These are phyloP conservation scores for Cheirogaleus medius DNA, from an alignment of 2,113 vertebrate genomes.

Conservation along the genomic window DNA sequence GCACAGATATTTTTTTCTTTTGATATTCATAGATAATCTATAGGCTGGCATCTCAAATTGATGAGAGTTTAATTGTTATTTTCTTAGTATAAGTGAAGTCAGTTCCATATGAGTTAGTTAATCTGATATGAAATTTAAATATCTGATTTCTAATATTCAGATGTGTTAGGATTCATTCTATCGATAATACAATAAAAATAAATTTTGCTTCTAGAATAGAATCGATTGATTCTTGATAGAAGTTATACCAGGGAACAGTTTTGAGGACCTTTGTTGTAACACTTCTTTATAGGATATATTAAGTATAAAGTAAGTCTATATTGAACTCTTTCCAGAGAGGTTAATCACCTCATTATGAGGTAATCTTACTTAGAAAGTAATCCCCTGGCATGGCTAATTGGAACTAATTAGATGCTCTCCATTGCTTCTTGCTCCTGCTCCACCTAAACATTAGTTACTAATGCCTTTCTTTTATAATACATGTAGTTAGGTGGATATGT, in stretches of 20 bases:
- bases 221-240: background rate
- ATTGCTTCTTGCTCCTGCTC: background rate
- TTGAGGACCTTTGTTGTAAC: background rate
- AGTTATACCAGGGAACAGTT: background rate
- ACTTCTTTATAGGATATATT: background rate
- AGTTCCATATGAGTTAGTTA: background rate
- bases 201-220: background rate
- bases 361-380: slow-evolving; percentile 57
- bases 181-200: background rate
- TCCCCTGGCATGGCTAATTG: slow-evolving; percentile 60
- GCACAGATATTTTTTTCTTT: background rate
- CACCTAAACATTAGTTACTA: slow-evolving; percentile 7
- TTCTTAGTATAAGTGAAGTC: background rate
- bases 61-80: background rate
- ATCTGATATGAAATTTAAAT: background rate
- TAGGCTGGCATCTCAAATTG: background rate
- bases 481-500: background rate
- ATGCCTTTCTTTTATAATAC: background rate
- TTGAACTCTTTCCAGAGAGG: slow-evolving; percentile 58
- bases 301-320: slow-evolving; percentile 33
- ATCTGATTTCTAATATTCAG: background rate
- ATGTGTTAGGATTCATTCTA: background rate
- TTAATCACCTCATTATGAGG: slow-evolving; percentile 73
- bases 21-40: background rate
- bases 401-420: slow-evolving; percentile 48